phyloP scores from a whole-genome alignment of 2,113 vertebrate genomes.

The Rana temporaria region DNA sequence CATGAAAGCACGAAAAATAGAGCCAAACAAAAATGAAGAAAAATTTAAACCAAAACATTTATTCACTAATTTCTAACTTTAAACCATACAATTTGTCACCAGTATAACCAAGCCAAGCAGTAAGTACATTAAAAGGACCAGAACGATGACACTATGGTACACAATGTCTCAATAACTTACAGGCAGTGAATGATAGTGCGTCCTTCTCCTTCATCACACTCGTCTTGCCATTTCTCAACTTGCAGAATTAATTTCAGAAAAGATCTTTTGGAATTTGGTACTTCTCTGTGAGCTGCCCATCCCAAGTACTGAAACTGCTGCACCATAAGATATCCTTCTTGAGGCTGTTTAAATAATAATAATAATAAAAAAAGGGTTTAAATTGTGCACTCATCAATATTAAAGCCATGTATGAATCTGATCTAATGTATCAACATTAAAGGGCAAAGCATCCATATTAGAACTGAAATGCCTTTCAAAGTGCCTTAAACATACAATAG shows the following conservation, averaged over 20 bases:
- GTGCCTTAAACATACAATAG: no score
- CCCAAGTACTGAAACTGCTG: conserved; percentile 98
- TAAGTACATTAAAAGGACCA: conserved; percentile 18
- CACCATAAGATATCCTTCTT: conserved; percentile 98
- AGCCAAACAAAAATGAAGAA: background rate
- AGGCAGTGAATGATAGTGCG: conserved; percentile 95
- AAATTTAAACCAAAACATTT: background rate
- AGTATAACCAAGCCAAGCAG: conserved; percentile 19
- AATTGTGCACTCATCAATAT: no score
- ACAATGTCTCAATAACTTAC: conserved; percentile 77
- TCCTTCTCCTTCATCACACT: conserved; percentile 96
- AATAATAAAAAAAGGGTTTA: no score
- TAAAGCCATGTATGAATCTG: no score
- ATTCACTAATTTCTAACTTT: background rate
- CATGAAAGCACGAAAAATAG: background rate
- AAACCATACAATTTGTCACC: background rate
- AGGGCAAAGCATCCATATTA: no score
- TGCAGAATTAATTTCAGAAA: conserved; percentile 97
- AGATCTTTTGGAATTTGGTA: conserved; percentile 94
- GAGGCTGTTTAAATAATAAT: conserved; percentile 84
- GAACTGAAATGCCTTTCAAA: no score
- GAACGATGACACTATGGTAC: conserved; percentile 6
- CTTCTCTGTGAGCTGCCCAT: conserved; percentile 93
- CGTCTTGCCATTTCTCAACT: conserved; percentile 98
- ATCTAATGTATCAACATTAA: no score